Conservation (phyloP, 2,888 invertebrate species). For the Hedychridium roseum region DNA sequence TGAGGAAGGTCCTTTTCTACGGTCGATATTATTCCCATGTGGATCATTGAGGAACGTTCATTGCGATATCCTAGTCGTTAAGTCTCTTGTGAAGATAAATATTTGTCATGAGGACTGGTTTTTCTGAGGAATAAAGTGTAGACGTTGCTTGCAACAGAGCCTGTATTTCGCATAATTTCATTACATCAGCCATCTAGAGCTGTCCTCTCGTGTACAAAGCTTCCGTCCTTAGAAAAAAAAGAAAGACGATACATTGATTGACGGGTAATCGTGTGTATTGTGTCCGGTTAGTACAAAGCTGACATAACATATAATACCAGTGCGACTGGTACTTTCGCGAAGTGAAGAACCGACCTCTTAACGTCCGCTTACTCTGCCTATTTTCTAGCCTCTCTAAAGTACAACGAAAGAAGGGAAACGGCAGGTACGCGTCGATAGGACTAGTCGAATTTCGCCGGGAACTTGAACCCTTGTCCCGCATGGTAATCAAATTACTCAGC, state of each 20-base stretch:
- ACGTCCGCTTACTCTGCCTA: conserved; percentile 51
- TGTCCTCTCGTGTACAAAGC: conserved; percentile 42
- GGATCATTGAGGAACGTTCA: too few species aligned
- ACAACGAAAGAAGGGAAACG: conserved; percentile 1
- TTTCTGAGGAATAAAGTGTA: not conserved
- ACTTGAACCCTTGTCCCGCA: not conserved
- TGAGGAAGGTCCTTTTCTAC: too few species aligned
- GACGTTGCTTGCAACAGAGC: conserved; percentile 40
- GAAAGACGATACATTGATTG: conserved; percentile 43
- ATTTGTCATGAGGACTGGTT: too few species aligned
- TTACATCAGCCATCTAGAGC: conserved; percentile 45
- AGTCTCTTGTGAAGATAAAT: too few species aligned
- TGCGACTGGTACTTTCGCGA: conserved; percentile 14
- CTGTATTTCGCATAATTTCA: conserved; percentile 47
- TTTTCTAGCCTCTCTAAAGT: conserved; percentile 48
- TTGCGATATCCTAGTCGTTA: too few species aligned
- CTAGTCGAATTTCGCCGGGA: too few species aligned
- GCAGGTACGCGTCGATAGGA: not conserved
- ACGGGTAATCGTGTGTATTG: conserved; percentile 25
- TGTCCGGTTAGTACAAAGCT: conserved; percentile 48
- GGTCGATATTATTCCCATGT: too few species aligned
- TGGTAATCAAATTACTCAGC: not conserved
- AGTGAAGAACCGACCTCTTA: conserved; percentile 22
- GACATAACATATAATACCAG: conserved; percentile 37
- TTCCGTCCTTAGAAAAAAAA: conserved; percentile 43